Evolutionary conservation across 1,140 invertebrate genomes (phyloP).

Genomic region (Varroa destructor): DNA sequence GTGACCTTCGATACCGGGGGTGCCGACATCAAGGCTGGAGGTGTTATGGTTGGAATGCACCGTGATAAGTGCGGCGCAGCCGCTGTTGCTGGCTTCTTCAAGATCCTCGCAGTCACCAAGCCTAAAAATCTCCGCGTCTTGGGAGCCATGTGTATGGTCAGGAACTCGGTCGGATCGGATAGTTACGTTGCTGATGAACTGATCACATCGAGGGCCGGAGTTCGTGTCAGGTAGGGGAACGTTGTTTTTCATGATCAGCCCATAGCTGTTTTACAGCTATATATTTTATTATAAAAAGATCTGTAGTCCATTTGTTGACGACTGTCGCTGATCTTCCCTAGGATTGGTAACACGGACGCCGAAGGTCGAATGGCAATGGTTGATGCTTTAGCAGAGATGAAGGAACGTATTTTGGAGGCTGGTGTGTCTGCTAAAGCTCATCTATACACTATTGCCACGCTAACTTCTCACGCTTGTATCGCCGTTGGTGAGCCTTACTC

Average conservation of each 20-base stretch:
- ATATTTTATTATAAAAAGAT: not conserved
- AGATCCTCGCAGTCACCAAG: slow-evolving; percentile 53
- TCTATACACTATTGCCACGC: slow-evolving; percentile 82
- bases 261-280: slow-evolving; percentile 10
- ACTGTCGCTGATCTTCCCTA: slow-evolving; percentile 44
- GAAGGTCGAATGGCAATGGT: slow-evolving; percentile 91
- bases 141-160: slow-evolving; percentile 66
- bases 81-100: slow-evolving; percentile 80
- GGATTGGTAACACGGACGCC: slow-evolving; percentile 86
- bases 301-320: not conserved
- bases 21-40: slow-evolving; percentile 71
- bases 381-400: slow-evolving; percentile 61
- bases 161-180: slow-evolving; percentile 81
- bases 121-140: slow-evolving; percentile 73
- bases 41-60: slow-evolving; percentile 83
- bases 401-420: slow-evolving; percentile 50
- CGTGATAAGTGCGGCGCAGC: slow-evolving; percentile 94
- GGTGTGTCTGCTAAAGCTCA: slow-evolving; percentile 56
- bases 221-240: slow-evolving; percentile 40
- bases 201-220: slow-evolving; percentile 67
- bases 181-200: slow-evolving; percentile 83
- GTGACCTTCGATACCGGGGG: slow-evolving; percentile 83
- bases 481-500: slow-evolving; percentile 63
- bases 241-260: not conserved
- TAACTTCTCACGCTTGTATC: slow-evolving; percentile 72